Evolutionary conservation across 2,797 vertebrate species (phyloP), one percentile per base, ranked within the genome.

Genomic region (Trichosurus vulpecula): DNA sequence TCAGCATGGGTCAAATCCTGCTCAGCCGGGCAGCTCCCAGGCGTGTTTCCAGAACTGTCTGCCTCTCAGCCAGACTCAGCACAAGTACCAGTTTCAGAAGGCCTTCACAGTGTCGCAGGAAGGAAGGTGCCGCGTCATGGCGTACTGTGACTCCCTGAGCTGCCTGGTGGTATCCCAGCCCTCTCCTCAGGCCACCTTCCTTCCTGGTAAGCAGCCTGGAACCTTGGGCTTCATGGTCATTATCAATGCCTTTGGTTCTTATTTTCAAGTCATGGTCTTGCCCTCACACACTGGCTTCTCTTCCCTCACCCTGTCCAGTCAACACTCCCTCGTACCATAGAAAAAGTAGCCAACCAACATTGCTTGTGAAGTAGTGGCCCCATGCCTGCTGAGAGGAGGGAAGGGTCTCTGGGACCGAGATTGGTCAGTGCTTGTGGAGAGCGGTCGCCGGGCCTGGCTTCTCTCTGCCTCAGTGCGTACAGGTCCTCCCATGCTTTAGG

Each of bases 131-230:
- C 98, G 99, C 27, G 99, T 99, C 10, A 98, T 99, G 98, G 98
- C 99, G 0, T 99, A 99, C 98, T 99, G 99, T 47, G 99, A 99
- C 81, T 98, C 98, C 0, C 98, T 99, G 96, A 98, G 99, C 96
- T 99, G 99, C 97, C 99, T 99, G 0, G 99, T 99, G 97, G 99
- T 99, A 6, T 99, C 99, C 0, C 99, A 99, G 97, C 99, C 99
- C 4, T 99, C 99, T 54, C 99, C 99, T 19, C 99, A 99, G 74
- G 96, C 99, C 74, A 99, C 99, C 0, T 98, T 99, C 91, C 96
- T 99, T 91, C 99, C 99, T 22, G 99, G 99, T 99, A 98, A 99
- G 97, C 47, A 93, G 0, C 92, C 35, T 51, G 31, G 29, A 47
- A 14, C 31, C 54, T 93, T 61, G 14, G 6, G 22, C 66, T 93